Percentiles rank a stretch among this genome's conserved stretches.
These are phyloP conservation scores for Crocodylus rhombifer DNA, from an alignment of 2,797 vertebrate genomes.

Conservation along the genomic window DNA sequence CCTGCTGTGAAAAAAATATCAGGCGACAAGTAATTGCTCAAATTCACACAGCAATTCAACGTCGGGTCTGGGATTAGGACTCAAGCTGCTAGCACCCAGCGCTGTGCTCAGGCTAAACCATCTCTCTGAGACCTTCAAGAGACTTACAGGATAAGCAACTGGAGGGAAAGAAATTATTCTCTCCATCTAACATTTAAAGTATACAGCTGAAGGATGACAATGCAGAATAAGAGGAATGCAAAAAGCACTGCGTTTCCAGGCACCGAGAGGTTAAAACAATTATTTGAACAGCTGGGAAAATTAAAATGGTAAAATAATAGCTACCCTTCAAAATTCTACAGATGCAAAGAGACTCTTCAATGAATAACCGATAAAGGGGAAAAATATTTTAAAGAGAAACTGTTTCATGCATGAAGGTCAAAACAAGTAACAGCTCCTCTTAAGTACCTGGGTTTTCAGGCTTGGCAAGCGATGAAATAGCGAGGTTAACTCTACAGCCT, in stretches of 20 bases:
- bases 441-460: conserved; percentile 60
- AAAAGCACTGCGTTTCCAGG: conserved; percentile 68
- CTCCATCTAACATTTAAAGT: conserved; percentile 25
- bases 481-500: conserved; percentile 38
- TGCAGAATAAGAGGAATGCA: conserved; percentile 46
- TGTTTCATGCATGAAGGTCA: conserved; percentile 77
- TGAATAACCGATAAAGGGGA: conserved; percentile 81
- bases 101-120: neutral
- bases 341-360: conserved; percentile 78
- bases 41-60: neutral
- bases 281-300: conserved; percentile 81
- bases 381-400: conserved; percentile 73
- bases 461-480: conserved; percentile 50
- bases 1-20: neutral
- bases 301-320: conserved; percentile 82
- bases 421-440: conserved; percentile 63
- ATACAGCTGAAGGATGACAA: conserved; percentile 53
- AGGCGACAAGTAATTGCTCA: neutral
- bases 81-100: neutral
- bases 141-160: conserved; percentile 4
- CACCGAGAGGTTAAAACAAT: conserved; percentile 79
- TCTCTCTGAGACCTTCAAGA: neutral
- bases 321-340: conserved; percentile 76
- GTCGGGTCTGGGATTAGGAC: neutral
- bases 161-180: neutral